Conservation (phyloP, 2,113 vertebrate genomes). For the Aplodontia rufa region DNA sequence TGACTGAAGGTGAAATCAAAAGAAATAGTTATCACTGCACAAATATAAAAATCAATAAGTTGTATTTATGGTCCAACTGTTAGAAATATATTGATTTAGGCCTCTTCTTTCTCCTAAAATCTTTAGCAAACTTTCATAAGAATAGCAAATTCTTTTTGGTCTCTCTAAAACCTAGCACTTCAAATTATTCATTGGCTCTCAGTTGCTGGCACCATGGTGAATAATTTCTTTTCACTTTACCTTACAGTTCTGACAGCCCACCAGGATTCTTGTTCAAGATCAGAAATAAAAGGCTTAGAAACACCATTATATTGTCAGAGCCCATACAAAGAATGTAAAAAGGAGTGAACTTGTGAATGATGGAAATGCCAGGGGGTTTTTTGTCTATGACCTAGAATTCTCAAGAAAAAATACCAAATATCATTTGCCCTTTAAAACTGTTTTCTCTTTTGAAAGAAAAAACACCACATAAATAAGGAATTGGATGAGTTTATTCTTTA, state of each 20-base stretch:
- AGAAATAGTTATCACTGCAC: background rate
- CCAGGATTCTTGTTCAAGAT: constrained; percentile 39
- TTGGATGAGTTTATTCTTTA: background rate
- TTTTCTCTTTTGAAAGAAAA: background rate
- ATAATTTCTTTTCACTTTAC: constrained; percentile 40
- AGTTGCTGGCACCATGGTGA: background rate
- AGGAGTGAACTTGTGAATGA: background rate
- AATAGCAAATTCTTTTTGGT: constrained; percentile 5
- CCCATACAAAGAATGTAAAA: background rate
- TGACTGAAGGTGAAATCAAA: background rate
- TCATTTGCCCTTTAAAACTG: constrained; percentile 8
- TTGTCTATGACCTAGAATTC: background rate
- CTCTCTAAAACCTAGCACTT: background rate
- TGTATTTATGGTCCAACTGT: background rate
- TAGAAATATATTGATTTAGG: constrained; percentile 8
- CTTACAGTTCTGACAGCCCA: constrained; percentile 44
- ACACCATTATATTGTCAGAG: constrained; percentile 8
- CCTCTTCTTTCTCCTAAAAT: background rate
- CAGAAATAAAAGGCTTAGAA: constrained; percentile 52
- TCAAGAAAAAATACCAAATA: constrained; percentile 2
- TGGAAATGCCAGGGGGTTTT: background rate
- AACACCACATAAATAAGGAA: background rate
- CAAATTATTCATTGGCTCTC: constrained; percentile 1
- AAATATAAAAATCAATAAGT: background rate
- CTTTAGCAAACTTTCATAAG: background rate